Evolutionary conservation across 2,888 invertebrate species (phyloP).

Genomic region (Sisyra terminalis): DNA sequence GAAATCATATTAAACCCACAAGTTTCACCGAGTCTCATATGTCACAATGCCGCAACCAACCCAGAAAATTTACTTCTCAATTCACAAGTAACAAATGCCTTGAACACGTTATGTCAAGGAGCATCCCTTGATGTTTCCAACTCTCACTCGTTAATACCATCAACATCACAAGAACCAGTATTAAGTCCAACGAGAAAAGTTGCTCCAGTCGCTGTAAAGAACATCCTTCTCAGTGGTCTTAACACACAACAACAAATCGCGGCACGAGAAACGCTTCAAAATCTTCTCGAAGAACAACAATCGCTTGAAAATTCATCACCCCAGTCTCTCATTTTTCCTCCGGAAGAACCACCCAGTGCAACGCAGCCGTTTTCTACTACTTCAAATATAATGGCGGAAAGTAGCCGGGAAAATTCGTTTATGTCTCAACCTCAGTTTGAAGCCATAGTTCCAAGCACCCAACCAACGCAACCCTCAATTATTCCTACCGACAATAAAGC

Average conservation of each 20-base stretch:
- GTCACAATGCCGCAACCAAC: conserved; percentile 18
- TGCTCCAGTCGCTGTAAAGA: conserved; percentile 48
- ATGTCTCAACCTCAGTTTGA: neutral
- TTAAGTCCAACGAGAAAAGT: conserved; percentile 27
- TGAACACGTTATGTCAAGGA: conserved; percentile 16
- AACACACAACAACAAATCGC: conserved; percentile 43
- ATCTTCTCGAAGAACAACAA: conserved; percentile 26
- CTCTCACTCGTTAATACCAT: conserved; percentile 9
- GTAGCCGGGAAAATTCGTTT: neutral
- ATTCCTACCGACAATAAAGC: conserved; percentile 10
- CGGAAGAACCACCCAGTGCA: neutral
- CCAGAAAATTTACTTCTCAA: conserved; percentile 17
- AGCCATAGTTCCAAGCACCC: neutral
- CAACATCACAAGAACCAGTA: conserved; percentile 8
- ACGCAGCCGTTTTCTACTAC: neutral
- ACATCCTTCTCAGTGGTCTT: conserved; percentile 56
- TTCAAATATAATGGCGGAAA: neutral
- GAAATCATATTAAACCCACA: conserved; percentile 44
- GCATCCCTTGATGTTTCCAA: conserved; percentile 6
- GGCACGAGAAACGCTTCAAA: conserved; percentile 33
- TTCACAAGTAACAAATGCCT: conserved; percentile 10
- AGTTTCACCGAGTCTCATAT: conserved; percentile 43
- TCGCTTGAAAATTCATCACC: conserved; percentile 11
- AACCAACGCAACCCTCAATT: neutral
- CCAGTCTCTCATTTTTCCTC: neutral